Percentiles rank a stretch among this genome's conserved stretches.
Conservation (phyloP, 2,797 vertebrate species). For the Paramormyrops hopkinsi region DNA sequence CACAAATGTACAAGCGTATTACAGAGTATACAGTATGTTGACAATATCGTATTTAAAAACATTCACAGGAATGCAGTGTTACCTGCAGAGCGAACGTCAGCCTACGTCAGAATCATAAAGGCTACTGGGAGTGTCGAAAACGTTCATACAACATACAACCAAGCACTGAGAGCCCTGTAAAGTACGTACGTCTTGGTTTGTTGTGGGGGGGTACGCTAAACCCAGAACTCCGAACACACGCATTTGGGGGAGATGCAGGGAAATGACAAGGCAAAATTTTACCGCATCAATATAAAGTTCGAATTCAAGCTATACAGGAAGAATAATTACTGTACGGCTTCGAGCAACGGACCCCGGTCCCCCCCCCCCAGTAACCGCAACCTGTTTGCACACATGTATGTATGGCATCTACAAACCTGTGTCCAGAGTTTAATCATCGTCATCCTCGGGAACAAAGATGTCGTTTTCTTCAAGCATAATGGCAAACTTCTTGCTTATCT, state of each 20-base stretch:
- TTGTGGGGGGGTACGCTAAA: not conserved
- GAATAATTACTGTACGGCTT: not conserved
- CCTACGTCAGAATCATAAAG: not conserved
- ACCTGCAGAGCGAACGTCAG: not conserved
- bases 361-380: not conserved
- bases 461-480: slow-evolving; percentile 91
- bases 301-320: not conserved
- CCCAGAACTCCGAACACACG: not conserved
- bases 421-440: slow-evolving; percentile 81
- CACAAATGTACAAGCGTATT: not conserved
- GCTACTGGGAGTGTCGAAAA: not conserved
- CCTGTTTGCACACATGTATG: not conserved
- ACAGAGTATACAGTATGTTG: not conserved
- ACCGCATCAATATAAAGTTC: not conserved
- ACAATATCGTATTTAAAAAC: not conserved
- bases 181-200: not conserved
- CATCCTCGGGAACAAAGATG: slow-evolving; percentile 96
- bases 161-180: not conserved
- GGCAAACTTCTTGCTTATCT: slow-evolving; percentile 93
- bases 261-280: not conserved
- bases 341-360: not conserved
- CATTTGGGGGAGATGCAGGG: not conserved
- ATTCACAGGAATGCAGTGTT: not conserved
- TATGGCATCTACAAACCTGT: slow-evolving; percentile 36
- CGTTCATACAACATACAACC: not conserved